Base-by-base conservation (phyloP, 2,797 vertebrate species). In the Neoniphon sammara region DNA sequence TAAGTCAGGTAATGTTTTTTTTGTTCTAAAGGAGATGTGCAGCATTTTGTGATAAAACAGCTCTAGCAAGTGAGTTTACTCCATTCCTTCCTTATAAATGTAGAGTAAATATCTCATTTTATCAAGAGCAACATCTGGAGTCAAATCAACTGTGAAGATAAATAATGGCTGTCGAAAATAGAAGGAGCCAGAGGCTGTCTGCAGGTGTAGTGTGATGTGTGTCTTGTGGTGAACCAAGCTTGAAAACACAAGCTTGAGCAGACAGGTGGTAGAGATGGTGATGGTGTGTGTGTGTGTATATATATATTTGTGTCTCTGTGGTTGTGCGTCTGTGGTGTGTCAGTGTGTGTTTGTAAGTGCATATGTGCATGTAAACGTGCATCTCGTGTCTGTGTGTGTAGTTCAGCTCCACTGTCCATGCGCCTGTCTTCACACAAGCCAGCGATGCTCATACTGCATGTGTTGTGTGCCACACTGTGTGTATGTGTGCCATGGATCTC, bases 71-170 rank as follows among this genome's bases (percentile, higher is more conserved):
- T 18, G 9, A 30, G 15, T 64, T 2, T 49, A 7, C 30, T 56
- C 34, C 34, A 11, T 36, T 71, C 34, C 66, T 27, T 66, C 23
- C 2, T 25, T 31, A 31, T 54, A 31, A 23, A 56, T 65, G 57
- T 47, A 71, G n/a, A 27, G 67, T 74, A 55, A 53, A 77, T 46
- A 56, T 60, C 30, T 60, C 5, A 60, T 80, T 55, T 75, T 57
- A 55, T 23, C 52, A 49, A 46, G 57, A 31, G 18, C 5, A 84
- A 82, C 78, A 86, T 82, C 82, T 87, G 82, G 78, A 75, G 70
- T 73, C 18, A 77, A 72, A 70, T 80, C 61, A 71, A 55, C 27
- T 72, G 72, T 57, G 52, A 85, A 75, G 78, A 62, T 36, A 77
- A 75, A 69, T 8, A 53, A 54, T 14, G 25, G 52, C 58, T 58